phyloP scores from a whole-genome alignment of 2,113 vertebrate genomes.

The Onychorhynchus coronatus region DNA sequence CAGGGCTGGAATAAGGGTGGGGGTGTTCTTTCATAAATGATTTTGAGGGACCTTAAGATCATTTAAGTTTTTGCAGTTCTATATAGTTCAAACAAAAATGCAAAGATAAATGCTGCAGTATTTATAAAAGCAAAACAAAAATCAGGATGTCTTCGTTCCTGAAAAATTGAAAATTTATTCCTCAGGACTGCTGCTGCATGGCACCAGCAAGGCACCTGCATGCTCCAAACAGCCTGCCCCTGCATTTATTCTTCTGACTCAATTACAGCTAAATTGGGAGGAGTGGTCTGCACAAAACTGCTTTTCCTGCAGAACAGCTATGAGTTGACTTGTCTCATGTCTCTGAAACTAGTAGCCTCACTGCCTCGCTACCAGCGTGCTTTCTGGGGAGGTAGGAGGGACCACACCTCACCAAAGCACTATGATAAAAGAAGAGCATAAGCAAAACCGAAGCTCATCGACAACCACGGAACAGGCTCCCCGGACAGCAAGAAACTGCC shows the following conservation, averaged over 20 bases:
- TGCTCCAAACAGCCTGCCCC: background rate
- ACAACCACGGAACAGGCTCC: background rate
- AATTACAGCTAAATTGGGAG: background rate
- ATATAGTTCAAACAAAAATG: background rate
- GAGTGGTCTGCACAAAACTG: background rate
- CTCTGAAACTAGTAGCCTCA: background rate
- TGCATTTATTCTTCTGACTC: background rate
- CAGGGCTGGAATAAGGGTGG: background rate
- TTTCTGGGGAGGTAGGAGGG: background rate
- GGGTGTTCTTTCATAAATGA: background rate
- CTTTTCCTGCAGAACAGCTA: background rate
- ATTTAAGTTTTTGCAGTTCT: background rate
- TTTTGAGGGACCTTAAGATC: background rate
- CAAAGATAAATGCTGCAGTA: background rate
- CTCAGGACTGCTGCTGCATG: background rate
- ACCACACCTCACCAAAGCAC: background rate
- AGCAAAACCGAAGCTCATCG: fast-evolving
- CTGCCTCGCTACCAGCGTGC: fast-evolving
- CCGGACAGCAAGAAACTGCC: background rate
- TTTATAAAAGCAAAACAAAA: background rate
- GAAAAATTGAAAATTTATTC: background rate
- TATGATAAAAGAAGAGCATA: background rate
- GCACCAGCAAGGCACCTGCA: background rate
- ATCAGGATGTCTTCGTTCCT: background rate
- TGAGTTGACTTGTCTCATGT: background rate